phyloP scores from a whole-genome alignment of 2,888 invertebrate genomes.

The Xanthorhoe spadicearia region DNA sequence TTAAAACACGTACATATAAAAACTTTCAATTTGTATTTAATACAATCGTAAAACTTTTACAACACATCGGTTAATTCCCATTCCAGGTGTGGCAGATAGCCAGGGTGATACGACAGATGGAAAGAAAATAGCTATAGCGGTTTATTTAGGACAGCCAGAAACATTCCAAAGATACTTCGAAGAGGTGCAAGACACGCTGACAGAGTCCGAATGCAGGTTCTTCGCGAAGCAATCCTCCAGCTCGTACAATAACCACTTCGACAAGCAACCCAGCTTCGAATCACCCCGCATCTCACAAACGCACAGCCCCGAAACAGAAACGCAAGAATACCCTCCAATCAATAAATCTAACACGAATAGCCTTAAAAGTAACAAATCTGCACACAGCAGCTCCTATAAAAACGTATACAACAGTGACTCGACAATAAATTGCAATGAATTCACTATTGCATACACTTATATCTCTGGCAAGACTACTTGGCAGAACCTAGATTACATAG shows the following conservation, averaged over 20 bases:
- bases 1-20: conserved; percentile 29
- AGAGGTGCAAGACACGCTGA: conserved; percentile 87
- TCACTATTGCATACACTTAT: conserved; percentile 94
- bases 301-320: conserved; percentile 77
- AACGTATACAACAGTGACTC: conserved; percentile 81
- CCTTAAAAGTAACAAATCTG: conserved; percentile 84
- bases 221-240: conserved; percentile 81
- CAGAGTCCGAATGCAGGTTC: conserved; percentile 86
- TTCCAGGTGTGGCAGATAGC: conserved; percentile 83
- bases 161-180: conserved; percentile 89
- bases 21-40: conserved; percentile 3
- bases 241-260: conserved; percentile 78
- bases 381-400: conserved; percentile 80
- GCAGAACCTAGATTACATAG: conserved; percentile 96
- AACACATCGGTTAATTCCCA: neutral
- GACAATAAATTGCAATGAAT: conserved; percentile 87
- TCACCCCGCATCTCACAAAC: conserved; percentile 77
- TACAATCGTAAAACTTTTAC: conserved; percentile 12
- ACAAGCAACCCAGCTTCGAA: conserved; percentile 79
- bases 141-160: conserved; percentile 93
- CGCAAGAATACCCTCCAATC: conserved; percentile 74
- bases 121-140: conserved; percentile 94
- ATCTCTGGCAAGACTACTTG: conserved; percentile 97
- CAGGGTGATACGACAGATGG: conserved; percentile 90
- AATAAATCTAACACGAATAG: conserved; percentile 83